Conservation (phyloP, 37 sponge, comb jelly and placozoan species). For the Spongia lamella region DNA sequence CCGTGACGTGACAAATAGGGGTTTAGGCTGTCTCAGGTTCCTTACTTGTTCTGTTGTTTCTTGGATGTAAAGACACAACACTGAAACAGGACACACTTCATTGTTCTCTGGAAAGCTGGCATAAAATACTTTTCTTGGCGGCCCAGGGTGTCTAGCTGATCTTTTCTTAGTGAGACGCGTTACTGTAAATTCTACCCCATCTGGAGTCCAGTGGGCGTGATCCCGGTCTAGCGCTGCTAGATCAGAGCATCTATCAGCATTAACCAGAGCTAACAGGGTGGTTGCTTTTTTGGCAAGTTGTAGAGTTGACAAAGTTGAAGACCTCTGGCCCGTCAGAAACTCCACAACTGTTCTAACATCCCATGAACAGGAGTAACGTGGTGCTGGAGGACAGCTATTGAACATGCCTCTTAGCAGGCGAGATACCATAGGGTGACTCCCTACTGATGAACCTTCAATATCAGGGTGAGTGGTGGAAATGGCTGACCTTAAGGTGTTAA, state of each 20-base stretch:
- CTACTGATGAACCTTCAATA: too few relatives aligned
- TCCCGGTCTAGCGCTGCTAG: constrained; percentile 1
- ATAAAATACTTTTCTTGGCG: too few relatives aligned
- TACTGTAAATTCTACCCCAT: constrained; percentile 4
- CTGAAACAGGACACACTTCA: constrained; percentile 19
- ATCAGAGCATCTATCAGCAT: constrained; percentile 25
- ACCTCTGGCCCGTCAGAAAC: too few relatives aligned
- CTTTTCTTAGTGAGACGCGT: too few relatives aligned
- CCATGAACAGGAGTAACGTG: constrained; percentile 18
- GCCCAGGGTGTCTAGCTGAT: too few relatives aligned
- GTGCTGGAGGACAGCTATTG: constrained; percentile 20
- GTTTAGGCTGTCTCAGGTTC: too few relatives aligned
- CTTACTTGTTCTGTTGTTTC: too few relatives aligned
- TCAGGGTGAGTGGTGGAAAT: constrained; percentile 31
- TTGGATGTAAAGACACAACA: neutral
- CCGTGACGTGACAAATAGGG: constrained; percentile 24
- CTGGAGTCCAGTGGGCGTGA: neutral
- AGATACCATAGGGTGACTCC: too few relatives aligned
- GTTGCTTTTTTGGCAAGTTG: too few relatives aligned
- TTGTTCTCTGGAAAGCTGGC: constrained; percentile 13
- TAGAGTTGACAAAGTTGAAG: too few relatives aligned
- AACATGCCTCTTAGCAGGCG: too few relatives aligned
- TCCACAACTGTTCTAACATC: constrained; percentile 15
- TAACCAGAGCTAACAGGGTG: constrained; percentile 13
- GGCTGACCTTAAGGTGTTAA: too few relatives aligned